Conservation (phyloP, 2,113 vertebrate species). For the Solea senegalensis region DNA sequence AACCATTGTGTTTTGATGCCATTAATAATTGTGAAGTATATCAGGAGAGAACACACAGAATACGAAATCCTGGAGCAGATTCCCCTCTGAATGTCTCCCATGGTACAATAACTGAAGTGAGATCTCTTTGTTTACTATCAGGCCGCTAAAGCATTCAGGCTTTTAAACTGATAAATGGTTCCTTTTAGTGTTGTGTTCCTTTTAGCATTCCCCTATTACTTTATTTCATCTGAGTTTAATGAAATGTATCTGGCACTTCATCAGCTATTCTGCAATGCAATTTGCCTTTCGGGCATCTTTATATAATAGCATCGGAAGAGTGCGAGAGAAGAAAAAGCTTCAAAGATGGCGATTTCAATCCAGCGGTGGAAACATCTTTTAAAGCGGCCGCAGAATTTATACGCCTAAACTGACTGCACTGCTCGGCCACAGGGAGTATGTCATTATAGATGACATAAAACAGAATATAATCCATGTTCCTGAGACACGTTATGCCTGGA, state of each 20-base stretch:
- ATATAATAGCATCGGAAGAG: conserved; percentile 56
- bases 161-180: conserved; percentile 73
- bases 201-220: conserved; percentile 71
- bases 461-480: neutral
- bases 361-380: conserved; percentile 38
- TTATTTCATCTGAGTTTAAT: conserved; percentile 78
- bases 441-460: conserved; percentile 12
- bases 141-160: conserved; percentile 43
- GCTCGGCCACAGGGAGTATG: conserved; percentile 10
- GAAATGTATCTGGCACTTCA: conserved; percentile 78
- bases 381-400: conserved; percentile 32
- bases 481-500: neutral
- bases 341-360: conserved; percentile 53
- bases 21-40: conserved; percentile 20
- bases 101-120: conserved; percentile 20
- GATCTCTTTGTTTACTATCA: conserved; percentile 63
- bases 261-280: conserved; percentile 67
- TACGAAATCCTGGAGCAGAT: neutral
- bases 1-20: conserved; percentile 6
- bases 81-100: conserved; percentile 7
- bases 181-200: conserved; percentile 64
- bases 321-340: neutral
- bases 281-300: conserved; percentile 72
- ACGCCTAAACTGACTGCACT: conserved; percentile 26
- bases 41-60: too few species aligned